phyloP scores from a whole-genome alignment of 2,888 invertebrate species.

The Apamea epomidion region DNA sequence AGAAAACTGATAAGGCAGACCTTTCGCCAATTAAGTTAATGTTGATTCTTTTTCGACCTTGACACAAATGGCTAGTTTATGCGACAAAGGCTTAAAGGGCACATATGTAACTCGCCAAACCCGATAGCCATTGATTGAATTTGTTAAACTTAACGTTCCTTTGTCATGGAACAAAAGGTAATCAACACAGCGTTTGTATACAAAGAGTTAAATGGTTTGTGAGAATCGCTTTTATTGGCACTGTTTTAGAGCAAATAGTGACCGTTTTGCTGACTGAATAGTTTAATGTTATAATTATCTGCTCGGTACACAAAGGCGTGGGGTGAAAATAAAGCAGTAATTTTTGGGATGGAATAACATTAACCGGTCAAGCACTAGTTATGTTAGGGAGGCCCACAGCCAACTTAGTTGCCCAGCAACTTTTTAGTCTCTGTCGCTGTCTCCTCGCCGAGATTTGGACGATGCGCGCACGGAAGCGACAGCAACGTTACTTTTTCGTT shows the following conservation, averaged over 20 bases:
- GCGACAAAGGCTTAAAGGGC: slow-evolving; percentile 60
- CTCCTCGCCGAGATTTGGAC: not conserved
- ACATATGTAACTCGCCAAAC: slow-evolving; percentile 66
- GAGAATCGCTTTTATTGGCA: slow-evolving; percentile 36
- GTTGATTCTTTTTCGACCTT: slow-evolving; percentile 84
- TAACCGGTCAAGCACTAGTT: not conserved
- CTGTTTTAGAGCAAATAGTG: slow-evolving; percentile 35
- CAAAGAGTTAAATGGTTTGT: slow-evolving; percentile 52
- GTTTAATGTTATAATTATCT: slow-evolving; percentile 21
- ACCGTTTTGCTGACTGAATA: slow-evolving; percentile 22
- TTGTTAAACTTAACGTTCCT: slow-evolving; percentile 30
- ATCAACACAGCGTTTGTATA: slow-evolving; percentile 39
- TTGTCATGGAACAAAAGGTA: slow-evolving; percentile 51
- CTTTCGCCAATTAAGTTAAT: slow-evolving; percentile 88
- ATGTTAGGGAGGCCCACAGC: not conserved
- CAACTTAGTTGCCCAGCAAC: not conserved
- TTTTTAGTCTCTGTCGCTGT: not conserved
- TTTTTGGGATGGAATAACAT: not conserved
- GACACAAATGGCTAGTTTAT: slow-evolving; percentile 70
- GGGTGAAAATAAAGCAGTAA: not conserved
- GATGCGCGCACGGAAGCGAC: not conserved
- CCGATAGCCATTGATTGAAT: slow-evolving; percentile 69
- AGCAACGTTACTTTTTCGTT: not conserved
- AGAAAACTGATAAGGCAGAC: slow-evolving; percentile 88
- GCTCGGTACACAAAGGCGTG: not conserved